phyloP scores from a whole-genome alignment of 2,888 invertebrate genomes.

The Pseudolycoriella hygida region DNA sequence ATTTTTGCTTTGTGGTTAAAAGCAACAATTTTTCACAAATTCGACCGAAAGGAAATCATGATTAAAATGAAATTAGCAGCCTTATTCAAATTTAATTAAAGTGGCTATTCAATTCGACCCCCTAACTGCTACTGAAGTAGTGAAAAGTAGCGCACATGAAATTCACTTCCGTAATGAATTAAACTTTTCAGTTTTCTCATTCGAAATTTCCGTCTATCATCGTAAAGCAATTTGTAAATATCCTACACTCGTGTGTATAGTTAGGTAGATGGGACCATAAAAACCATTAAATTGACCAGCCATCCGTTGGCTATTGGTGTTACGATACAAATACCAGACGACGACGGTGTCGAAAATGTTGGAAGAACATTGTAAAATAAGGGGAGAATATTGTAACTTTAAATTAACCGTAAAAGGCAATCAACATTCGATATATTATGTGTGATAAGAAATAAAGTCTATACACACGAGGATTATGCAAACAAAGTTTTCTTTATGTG shows the following conservation, averaged over 20 bases:
- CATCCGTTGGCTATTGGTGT: background rate
- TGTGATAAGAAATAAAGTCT: no score
- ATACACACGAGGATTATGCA: no score
- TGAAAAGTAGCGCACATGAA: no score
- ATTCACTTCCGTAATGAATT: background rate
- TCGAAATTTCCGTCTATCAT: background rate
- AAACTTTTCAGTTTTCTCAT: constrained; percentile 1
- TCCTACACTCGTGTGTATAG: background rate
- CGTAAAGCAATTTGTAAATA: background rate
- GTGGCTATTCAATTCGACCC: background rate
- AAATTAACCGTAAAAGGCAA: constrained; percentile 1
- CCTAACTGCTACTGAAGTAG: background rate
- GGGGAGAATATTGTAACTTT: background rate
- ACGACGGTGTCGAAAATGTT: background rate
- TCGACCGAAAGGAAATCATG: background rate
- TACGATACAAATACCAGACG: background rate
- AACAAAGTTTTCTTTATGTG: no score
- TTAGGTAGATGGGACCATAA: background rate
- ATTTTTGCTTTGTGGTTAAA: no score
- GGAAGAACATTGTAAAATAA: background rate
- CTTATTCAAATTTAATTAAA: background rate
- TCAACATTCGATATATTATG: background rate
- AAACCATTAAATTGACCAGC: background rate
- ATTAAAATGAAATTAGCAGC: background rate
- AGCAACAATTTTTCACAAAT: no score